phyloP scores from a whole-genome alignment of 2,888 invertebrate species.

The Spodoptera picta region DNA sequence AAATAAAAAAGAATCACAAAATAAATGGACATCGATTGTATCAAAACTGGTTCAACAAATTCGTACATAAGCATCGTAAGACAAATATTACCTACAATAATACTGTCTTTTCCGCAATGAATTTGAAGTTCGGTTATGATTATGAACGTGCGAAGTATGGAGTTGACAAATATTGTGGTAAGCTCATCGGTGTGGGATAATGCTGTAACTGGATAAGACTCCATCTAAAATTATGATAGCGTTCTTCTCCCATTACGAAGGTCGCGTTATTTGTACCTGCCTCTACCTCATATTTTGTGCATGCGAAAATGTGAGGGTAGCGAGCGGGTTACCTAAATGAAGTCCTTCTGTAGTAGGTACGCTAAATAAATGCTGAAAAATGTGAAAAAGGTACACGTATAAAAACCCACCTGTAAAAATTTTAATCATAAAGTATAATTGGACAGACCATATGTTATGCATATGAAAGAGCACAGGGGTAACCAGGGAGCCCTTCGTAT shows the following conservation, averaged over 20 bases:
- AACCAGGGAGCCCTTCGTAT: conserved; percentile 20
- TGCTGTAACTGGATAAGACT: conserved; percentile 29
- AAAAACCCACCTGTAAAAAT: conserved; percentile 5
- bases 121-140: conserved; percentile 27
- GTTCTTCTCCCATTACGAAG: too few species aligned
- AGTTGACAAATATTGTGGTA: conserved; percentile 46
- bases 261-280: too few species aligned
- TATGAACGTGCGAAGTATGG: conserved; percentile 23
- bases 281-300: too few species aligned
- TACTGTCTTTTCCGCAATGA: conserved; percentile 10
- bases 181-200: conserved; percentile 29
- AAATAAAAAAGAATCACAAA: too few species aligned
- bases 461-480: conserved; percentile 19
- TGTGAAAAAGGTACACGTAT: not conserved
- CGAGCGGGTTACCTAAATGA: too few species aligned
- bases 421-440: conserved; percentile 39
- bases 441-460: conserved; percentile 15
- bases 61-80: conserved; percentile 26
- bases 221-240: too few species aligned
- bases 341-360: too few species aligned
- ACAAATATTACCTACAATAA: conserved; percentile 11
- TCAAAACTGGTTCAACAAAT: too few species aligned
- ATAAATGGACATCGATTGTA: too few species aligned
- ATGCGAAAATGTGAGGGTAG: too few species aligned
- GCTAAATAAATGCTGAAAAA: too few species aligned